Evolutionary conservation across 2,113 vertebrate species (phyloP), one percentile per base, ranked within the genome.

Genomic region (Paramisgurnus dabryanus): DNA sequence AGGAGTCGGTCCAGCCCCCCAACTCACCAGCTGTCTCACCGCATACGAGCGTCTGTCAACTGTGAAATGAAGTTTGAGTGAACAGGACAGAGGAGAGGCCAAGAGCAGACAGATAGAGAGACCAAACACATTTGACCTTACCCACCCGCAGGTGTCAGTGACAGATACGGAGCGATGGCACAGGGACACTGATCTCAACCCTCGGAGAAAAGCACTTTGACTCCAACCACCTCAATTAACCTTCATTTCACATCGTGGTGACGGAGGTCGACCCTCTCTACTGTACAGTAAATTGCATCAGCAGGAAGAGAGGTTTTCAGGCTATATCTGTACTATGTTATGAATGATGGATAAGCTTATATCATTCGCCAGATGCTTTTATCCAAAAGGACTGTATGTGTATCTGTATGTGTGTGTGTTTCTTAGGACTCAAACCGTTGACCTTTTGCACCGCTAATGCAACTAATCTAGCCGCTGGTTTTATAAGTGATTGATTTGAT

Each of bases 11-110:
- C 87, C 87, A 87, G 84, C 83, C 86, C 84, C 47, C 55, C 60
- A 10, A 10, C n/a, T 39, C 22, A 61, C 41, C 27, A 70, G 50
- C 65, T 41, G 57, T 65, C 12, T 67, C 61, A 0, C 78, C 80
- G 84, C 88, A 89, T 85, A 84, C 87, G 84, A 87, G 84, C 89
- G 88, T 86, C 89, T 89, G 89, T 91, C 91, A 90, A 89, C 91
- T 91, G 90, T 90, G 89, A 93, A 92, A 92, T 93, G 84, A 90
- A 90, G 87, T 87, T 84, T 77, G 80, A 82, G 70, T 63, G 67
- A 67, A 40, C 10, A 84, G 85, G 76, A 83, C 79, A 77, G 83
- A 76, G 86, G 87, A 83, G 87, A 47, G 45, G 45, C 7, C 6
- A 49, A 66, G 78, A 67, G 47, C 64, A 69, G 58, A 83, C 67